Evolutionary conservation across 2,888 invertebrate genomes (phyloP), one percentile per base, ranked within the genome.

Genomic region (Epirrita christyi): DNA sequence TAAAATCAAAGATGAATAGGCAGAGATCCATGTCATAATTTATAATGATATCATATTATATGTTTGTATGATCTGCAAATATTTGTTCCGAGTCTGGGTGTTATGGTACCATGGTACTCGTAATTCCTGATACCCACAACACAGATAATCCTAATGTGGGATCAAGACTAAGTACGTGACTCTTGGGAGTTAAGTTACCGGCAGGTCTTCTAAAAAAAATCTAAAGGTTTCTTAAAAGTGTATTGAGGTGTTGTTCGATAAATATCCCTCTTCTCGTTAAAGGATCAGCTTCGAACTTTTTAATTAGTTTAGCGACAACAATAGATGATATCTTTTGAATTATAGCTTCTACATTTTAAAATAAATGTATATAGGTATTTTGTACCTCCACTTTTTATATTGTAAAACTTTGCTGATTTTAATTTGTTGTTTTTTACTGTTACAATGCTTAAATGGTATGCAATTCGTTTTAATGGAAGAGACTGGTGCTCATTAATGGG

Each of bases 301-400:
- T 86, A 89, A 88, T 88, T 86, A 86, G 85, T 88, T 88, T 76
- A 80, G 78, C 78, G 81, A 81, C 83, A 83, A 83, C 79, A 84
- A 83, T 83, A 79, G 81, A 80, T 76, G 70, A 77, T 81, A 85
- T 83, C 77, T 75, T 77, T 72, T 67, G 68, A 75, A 76, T 74
- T 75, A 74, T 76, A 72, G 72, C 66, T 73, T 63, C 64, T 67
- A 66, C 56, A 60, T 62, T 62, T 40, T 65, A 57, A 52, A 57
- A 59, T 21, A 57, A 32, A 21, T 21, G 21, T 21, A 21, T 21
- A 15, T 51, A 45, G 9, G 15, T 29, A 46, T n/a, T n/a, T n/a
- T n/a, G n/a, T 7, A 8, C 11, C 36, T 13, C 10, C 29, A 40
- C 40, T 48, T 48, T 36, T 4, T 40, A 15, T 11, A 4, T 40